phyloP scores from a whole-genome alignment of 2,797 vertebrate genomes.

The Mionectes olivaceus region DNA sequence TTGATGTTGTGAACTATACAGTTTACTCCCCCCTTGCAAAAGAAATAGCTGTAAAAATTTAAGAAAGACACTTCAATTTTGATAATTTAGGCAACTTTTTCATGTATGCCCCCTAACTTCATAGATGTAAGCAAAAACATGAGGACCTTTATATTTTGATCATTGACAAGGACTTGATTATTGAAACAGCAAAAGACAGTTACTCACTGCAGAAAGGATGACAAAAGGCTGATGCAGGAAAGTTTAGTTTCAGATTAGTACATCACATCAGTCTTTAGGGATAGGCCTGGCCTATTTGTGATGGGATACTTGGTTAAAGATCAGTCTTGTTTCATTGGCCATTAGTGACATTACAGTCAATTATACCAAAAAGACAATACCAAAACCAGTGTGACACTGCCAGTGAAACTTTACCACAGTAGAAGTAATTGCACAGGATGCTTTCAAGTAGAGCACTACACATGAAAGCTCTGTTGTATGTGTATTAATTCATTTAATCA shows the following conservation, averaged over 20 bases:
- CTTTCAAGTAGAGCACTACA: not conserved
- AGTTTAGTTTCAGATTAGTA: not conserved
- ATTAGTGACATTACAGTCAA: not conserved
- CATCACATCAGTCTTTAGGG: not conserved
- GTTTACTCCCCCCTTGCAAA: not conserved
- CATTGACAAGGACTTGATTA: not conserved
- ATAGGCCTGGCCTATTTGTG: not conserved
- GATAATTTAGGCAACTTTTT: not conserved
- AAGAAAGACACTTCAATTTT: not conserved
- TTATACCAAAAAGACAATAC: not conserved
- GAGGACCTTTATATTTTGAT: not conserved
- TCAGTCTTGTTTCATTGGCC: not conserved
- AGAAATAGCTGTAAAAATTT: not conserved
- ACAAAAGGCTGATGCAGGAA: not conserved
- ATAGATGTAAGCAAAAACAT: not conserved
- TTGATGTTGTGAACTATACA: not conserved
- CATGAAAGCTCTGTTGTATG: rapidly evolving
- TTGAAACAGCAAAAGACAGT: not conserved
- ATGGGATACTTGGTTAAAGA: not conserved
- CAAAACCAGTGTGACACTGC: not conserved
- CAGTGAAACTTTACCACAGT: not conserved
- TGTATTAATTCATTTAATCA: not conserved
- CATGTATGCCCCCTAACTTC: not conserved
- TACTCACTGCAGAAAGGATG: not conserved
- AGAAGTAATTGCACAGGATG: not conserved